These are phyloP conservation scores for Corynorhinus townsendii DNA, from an alignment of 2,113 vertebrate species.

Conservation along the genomic window DNA sequence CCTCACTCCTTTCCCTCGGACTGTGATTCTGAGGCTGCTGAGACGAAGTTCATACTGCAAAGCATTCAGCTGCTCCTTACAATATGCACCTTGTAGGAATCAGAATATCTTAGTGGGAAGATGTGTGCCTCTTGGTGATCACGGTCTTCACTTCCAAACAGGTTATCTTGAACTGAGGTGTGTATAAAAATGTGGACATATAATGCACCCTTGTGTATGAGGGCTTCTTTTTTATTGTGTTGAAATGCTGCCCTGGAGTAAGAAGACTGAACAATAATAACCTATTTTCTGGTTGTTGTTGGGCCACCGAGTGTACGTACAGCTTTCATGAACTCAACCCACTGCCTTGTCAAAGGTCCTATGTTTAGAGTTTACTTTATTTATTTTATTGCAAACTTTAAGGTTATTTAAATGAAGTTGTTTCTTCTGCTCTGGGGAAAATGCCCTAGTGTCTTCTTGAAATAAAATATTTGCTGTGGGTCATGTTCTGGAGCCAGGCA, in stretches of 20 bases:
- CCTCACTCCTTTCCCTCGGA: background rate
- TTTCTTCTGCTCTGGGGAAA: background rate
- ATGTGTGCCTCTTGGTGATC: background rate
- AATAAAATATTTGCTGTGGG: background rate
- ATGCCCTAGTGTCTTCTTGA: background rate
- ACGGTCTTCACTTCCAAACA: background rate
- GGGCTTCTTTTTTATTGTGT: slow-evolving; percentile 26
- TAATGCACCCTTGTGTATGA: slow-evolving; percentile 55
- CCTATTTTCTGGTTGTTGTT: slow-evolving; percentile 68
- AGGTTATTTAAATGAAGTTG: slow-evolving; percentile 68
- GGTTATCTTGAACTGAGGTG: background rate
- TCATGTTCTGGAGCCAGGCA: background rate
- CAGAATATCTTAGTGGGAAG: background rate
- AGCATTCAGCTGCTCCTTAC: slow-evolving; percentile 57
- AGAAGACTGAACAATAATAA: slow-evolving; percentile 35
- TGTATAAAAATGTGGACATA: background rate
- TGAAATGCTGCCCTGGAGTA: slow-evolving; percentile 22
- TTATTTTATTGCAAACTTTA: slow-evolving; percentile 63
- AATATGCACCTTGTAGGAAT: slow-evolving; percentile 13
- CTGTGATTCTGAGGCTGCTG: slow-evolving; percentile 60
- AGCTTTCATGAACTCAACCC: background rate
- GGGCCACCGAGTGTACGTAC: background rate
- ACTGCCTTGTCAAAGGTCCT: background rate
- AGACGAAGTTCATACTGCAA: background rate
- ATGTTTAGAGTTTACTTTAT: slow-evolving; percentile 43